Evolutionary conservation across 1,140 invertebrate species (phyloP).

Genomic region (Teleogryllus occipitalis): DNA sequence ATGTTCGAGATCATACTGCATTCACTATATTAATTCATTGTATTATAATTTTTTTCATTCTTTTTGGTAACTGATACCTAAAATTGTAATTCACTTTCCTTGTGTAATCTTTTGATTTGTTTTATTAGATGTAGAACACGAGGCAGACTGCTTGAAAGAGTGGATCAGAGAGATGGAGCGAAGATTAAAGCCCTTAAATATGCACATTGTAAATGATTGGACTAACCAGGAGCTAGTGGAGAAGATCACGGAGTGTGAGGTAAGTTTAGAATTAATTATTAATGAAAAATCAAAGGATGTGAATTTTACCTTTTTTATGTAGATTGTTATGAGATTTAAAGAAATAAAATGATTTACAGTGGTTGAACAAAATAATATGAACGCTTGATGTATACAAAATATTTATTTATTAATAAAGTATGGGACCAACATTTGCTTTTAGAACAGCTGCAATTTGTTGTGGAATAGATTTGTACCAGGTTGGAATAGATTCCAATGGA

Average conservation of each 20-base stretch:
- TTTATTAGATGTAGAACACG: conserved; percentile 51
- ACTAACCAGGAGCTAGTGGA: conserved; percentile 54
- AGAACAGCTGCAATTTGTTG: too few species aligned
- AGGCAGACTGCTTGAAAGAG: conserved; percentile 56
- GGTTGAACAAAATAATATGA: too few species aligned
- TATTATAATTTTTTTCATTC: not conserved
- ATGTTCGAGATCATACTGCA: too few species aligned
- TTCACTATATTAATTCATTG: not conserved
- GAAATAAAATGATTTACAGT: too few species aligned
- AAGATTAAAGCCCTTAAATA: conserved; percentile 53
- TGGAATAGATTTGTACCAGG: too few species aligned
- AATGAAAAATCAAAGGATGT: too few species aligned
- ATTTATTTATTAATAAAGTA: too few species aligned
- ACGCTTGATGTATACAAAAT: too few species aligned
- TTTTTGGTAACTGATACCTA: not conserved
- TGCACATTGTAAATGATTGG: conserved; percentile 44
- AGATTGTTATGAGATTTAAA: not conserved
- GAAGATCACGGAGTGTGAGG: conserved; percentile 60
- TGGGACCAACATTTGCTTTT: too few species aligned
- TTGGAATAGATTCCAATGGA: too few species aligned
- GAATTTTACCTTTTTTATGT: not conserved
- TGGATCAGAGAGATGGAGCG: conserved; percentile 61
- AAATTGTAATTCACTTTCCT: not conserved
- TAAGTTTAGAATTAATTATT: conserved; percentile 35
- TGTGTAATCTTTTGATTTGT: not conserved